These are phyloP conservation scores for Blastomussa wellsi DNA, from an alignment of 92 coral and sea anemone genomes.

Conservation along the genomic window DNA sequence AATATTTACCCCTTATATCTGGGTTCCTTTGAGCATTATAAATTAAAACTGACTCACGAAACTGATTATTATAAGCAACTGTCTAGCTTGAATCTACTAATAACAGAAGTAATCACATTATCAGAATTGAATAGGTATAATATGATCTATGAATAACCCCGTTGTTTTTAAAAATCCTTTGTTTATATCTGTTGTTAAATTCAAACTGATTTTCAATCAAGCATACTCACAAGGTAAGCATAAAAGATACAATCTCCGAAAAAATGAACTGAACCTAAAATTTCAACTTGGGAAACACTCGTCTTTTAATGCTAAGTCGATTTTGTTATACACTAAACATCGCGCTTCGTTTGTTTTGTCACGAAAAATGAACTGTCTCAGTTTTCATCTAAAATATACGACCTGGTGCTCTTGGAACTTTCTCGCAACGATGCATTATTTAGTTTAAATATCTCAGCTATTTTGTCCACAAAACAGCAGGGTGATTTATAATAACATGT, in stretches of 20 bases:
- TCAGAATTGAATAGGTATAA: background rate
- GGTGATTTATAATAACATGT: background rate
- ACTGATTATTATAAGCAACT: conserved; percentile 4
- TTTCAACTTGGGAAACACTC: background rate
- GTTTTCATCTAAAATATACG: background rate
- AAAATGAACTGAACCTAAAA: background rate
- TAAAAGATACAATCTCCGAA: background rate
- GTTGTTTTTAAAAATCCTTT: background rate
- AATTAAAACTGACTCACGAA: background rate
- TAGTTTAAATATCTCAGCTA: background rate
- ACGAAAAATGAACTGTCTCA: background rate
- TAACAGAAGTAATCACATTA: background rate
- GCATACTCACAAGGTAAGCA: background rate
- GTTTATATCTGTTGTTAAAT: conserved; percentile 1
- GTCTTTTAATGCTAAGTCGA: background rate
- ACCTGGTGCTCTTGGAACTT: conserved; percentile 2
- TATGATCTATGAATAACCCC: background rate
- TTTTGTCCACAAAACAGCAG: background rate
- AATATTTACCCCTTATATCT: background rate
- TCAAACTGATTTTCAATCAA: conserved; percentile 12
- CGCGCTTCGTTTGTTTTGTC: background rate
- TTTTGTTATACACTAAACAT: background rate
- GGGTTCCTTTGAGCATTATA: background rate
- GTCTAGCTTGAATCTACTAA: background rate
- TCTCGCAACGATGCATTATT: conserved; percentile 13